Base-by-base conservation (phyloP, 2,113 vertebrate species). In the Amphiprion ocellaris region DNA sequence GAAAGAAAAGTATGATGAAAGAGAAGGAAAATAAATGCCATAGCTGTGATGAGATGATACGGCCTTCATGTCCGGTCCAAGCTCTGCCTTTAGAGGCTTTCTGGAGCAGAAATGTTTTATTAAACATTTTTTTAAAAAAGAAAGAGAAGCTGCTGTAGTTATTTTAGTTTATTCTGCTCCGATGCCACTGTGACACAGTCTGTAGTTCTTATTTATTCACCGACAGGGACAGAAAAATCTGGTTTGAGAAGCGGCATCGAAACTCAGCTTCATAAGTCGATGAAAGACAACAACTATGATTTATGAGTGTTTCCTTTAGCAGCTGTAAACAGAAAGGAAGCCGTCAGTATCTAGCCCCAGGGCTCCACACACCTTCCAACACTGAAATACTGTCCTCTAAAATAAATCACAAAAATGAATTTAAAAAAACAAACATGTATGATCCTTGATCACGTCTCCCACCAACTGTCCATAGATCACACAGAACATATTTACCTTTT, bases 21-120 rank as follows among this genome's bases (percentile, higher is more conserved):
- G 58, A 77, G 66, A 82, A 81, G 66, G 65, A 79, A 85, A 89
- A 87, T 83, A 84, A 85, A 85, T 79, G 69, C 66, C 77, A 74
- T 72, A 59, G 84, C 79, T 69, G 56, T 71, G 77, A 80, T 85
- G 67, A 70, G 72, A 84, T 69, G 79, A 89, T 81, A 86, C 47
- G 24, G 37, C 50, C 62, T 70, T 71, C 30, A 89, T 88, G 65
- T 87, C 24, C 44, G 56, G 58, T 90, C 70, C 50, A 66, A 87
- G 54, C 69, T 70, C 24, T 77, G 55, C 74, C 37, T 82, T 87
- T 84, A 5, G 17, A 86, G 71, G 52, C 71, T 69, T 82, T 74
- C 66, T 56, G 62, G 39, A 23, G 24, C 39, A 81, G 59, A 64
- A 82, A 80, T 71, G 52, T 73, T 72, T 82, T 19, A 81, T 63